Evolutionary conservation across 2,888 invertebrate genomes (phyloP).

Genomic region (Odiellus spinosus): DNA sequence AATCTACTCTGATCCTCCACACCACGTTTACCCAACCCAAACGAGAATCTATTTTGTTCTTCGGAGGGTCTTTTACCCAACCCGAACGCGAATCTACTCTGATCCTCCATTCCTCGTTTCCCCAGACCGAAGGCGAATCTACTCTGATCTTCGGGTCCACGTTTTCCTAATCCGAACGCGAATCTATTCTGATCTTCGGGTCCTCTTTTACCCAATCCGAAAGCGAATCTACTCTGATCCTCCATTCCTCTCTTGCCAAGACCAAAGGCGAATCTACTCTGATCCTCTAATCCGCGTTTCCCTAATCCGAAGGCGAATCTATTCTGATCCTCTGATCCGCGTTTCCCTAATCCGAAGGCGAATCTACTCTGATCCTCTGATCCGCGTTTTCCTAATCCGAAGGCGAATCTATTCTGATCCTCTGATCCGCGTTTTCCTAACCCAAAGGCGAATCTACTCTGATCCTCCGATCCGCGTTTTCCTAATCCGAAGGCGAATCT

Average conservation of each 20-base stretch:
- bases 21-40: slow-evolving; percentile 13
- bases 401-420: slow-evolving; percentile 8
- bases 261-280: background rate
- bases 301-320: too few species aligned
- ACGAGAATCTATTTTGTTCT: slow-evolving; percentile 6
- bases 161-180: slow-evolving; percentile 13
- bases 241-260: slow-evolving; percentile 7
- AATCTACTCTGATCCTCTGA: background rate
- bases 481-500: slow-evolving; percentile 8
- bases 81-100: slow-evolving; percentile 7
- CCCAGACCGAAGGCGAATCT: slow-evolving; percentile 6
- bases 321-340: background rate
- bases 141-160: slow-evolving; percentile 3
- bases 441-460: background rate
- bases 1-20: slow-evolving; percentile 8
- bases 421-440: background rate
- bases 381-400: slow-evolving; percentile 5
- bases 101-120: background rate
- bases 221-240: slow-evolving; percentile 14
- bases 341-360: slow-evolving; percentile 9
- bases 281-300: background rate
- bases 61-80: slow-evolving; percentile 10
- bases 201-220: slow-evolving; percentile 16
- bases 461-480: slow-evolving; percentile 5
- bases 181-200: slow-evolving; percentile 11